These are phyloP conservation scores for Anticlea derivata DNA, from an alignment of 2,888 invertebrate species.

Conservation along the genomic window DNA sequence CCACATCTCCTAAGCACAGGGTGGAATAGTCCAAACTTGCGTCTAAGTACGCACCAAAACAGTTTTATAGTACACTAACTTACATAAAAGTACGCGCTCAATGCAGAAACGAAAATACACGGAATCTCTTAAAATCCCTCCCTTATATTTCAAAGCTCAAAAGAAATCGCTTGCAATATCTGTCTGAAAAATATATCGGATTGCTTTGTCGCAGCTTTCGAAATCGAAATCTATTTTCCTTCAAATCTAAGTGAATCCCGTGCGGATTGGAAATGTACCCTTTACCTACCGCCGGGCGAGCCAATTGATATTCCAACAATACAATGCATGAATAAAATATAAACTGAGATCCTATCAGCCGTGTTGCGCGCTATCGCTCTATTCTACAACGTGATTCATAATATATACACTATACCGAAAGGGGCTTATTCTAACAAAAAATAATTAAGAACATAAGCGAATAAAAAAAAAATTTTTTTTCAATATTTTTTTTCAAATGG, in stretches of 20 bases:
- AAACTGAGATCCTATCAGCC: constrained; percentile 80
- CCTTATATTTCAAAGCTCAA: constrained; percentile 84
- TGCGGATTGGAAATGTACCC: constrained; percentile 84
- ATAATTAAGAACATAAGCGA: too few relatives aligned
- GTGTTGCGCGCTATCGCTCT: constrained; percentile 70
- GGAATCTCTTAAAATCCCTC: constrained; percentile 72
- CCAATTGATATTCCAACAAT: constrained; percentile 84
- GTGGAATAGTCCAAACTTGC: constrained; percentile 34
- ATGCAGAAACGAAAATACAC: constrained; percentile 65
- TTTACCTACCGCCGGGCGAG: constrained; percentile 83
- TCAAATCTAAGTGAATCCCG: constrained; percentile 85
- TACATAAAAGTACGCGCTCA: constrained; percentile 37
- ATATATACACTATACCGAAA: too few relatives aligned
- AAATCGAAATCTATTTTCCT: constrained; percentile 85
- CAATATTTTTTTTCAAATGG: too few relatives aligned
- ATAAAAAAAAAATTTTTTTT: too few relatives aligned
- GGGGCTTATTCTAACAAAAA: too few relatives aligned
- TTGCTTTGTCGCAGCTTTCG: constrained; percentile 84
- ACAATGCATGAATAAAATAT: constrained; percentile 85
- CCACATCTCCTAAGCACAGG: constrained; percentile 35
- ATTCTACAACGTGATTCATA: too few relatives aligned
- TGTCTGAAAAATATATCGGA: constrained; percentile 85
- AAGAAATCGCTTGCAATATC: constrained; percentile 84
- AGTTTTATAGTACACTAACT: constrained; percentile 41
- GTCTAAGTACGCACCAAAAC: constrained; percentile 37